Evolutionary conservation across 2,888 invertebrate species (phyloP), one percentile per base, ranked within the genome.

Genomic region (Suillia variegata): DNA sequence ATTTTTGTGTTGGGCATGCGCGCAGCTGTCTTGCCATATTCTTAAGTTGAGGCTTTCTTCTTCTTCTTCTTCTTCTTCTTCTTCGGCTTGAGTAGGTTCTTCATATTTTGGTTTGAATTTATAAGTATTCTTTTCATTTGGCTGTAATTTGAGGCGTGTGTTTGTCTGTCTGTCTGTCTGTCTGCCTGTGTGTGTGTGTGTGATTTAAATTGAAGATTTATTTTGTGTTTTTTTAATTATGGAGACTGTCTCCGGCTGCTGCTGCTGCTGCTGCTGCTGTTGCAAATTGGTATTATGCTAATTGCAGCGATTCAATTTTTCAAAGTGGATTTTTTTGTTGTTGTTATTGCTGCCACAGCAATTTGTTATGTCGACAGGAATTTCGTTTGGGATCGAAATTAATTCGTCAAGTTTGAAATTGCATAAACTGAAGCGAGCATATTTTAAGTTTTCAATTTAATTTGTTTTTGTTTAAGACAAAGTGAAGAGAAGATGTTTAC

Each of bases 151-250:
- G 38, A 38, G 38, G 38, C 38, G 31, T 31, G 31, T 12, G 31
- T 31, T 38, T 38, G 38, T 38, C 38, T 38, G 8, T 8, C 38
- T n/a, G 38, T 38, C 12, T 38, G 38, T n/a, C n/a, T n/a, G n/a
- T n/a, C n/a, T n/a, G n/a, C n/a, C 13, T n/a, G 12, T 13, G 18
- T 18, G 45, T 13, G 45, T 75, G 72, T 72, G 74, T 75, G 75
- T 75, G 73, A 72, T 72, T 72, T 68, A 72, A 72, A 74, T 72
- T 72, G 68, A 74, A 72, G 72, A 75, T 72, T 72, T 72, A 74
- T 75, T 75, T 73, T 58, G 54, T 45, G 45, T 45, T 45, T n/a
- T n/a, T 45, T 45, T 45, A 45, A 45, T 45, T 45, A 45, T 45
- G 13, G 45, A 18, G 18, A 6, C 17, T 45, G 45, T 18, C 4